A percentile compares a stretch with the other conserved stretches of the same genome.
Evolutionary conservation across 2,888 invertebrate genomes (phyloP).

Genomic region (Chaetoderma sp.): DNA sequence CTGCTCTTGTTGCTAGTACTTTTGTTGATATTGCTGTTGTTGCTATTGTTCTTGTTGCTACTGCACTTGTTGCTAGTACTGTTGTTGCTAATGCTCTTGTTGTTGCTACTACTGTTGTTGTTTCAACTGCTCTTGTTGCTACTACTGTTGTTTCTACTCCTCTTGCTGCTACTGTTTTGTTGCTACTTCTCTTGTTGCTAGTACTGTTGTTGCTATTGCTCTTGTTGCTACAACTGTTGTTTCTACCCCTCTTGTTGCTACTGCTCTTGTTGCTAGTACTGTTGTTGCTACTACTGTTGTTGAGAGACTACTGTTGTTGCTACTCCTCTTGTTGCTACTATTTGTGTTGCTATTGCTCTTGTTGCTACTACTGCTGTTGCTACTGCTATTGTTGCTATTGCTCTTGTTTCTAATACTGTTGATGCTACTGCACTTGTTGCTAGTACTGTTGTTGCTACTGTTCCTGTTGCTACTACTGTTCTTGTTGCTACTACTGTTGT

Average conservation of each 20-base stretch:
- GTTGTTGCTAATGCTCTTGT: background rate
- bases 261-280: background rate
- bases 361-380: background rate
- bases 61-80: background rate
- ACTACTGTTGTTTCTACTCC: background rate
- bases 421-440: background rate
- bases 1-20: background rate
- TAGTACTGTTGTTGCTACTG: background rate
- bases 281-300: background rate
- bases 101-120: background rate
- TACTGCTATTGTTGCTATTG: background rate
- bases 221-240: background rate
- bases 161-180: background rate
- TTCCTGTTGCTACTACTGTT: background rate
- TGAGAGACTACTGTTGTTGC: background rate
- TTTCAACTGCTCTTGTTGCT: background rate
- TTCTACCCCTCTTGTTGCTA: background rate
- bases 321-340: background rate
- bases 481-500: background rate
- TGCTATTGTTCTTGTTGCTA: background rate
- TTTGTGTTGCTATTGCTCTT: background rate
- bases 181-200: background rate
- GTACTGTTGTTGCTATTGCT: background rate
- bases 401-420: background rate
- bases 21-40: background rate